These are phyloP conservation scores for Thyatira batis DNA, from an alignment of 2,888 invertebrate species.

Conservation along the genomic window DNA sequence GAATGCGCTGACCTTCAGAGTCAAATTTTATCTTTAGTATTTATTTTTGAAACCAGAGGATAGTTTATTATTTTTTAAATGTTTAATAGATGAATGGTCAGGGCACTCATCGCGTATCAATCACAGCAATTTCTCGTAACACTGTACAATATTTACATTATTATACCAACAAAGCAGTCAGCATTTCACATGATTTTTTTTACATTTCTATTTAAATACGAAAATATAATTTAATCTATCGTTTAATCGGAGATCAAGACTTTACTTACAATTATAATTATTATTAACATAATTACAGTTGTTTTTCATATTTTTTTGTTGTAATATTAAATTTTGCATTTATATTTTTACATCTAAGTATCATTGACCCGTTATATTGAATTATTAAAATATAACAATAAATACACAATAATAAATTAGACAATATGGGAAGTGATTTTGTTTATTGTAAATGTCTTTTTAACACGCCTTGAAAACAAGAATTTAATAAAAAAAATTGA, in stretches of 20 bases:
- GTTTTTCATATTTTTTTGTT: conserved; percentile 21
- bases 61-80: too few relatives aligned
- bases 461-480: not conserved
- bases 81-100: conserved; percentile 16
- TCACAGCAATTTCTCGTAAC: conserved; percentile 64
- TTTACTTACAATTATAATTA: conserved; percentile 46
- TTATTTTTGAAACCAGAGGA: not conserved
- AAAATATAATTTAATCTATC: conserved; percentile 76
- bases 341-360: conserved; percentile 50
- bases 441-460: not conserved
- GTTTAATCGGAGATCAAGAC: conserved; percentile 71
- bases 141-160: conserved; percentile 71
- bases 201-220: conserved; percentile 52
- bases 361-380: conserved; percentile 50
- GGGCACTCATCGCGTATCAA: conserved; percentile 37
- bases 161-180: conserved; percentile 60
- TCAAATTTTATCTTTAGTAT: not conserved
- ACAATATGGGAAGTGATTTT: not conserved
- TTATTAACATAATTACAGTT: conserved; percentile 41
- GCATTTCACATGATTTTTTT: conserved; percentile 40
- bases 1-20: conserved; percentile 27
- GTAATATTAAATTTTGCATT: conserved; percentile 7
- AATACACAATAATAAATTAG: conserved; percentile 5
- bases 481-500: too few relatives aligned
- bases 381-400: conserved; percentile 38